Conservation (phyloP, 1,140 invertebrate species). For the Cydia splendana region DNA sequence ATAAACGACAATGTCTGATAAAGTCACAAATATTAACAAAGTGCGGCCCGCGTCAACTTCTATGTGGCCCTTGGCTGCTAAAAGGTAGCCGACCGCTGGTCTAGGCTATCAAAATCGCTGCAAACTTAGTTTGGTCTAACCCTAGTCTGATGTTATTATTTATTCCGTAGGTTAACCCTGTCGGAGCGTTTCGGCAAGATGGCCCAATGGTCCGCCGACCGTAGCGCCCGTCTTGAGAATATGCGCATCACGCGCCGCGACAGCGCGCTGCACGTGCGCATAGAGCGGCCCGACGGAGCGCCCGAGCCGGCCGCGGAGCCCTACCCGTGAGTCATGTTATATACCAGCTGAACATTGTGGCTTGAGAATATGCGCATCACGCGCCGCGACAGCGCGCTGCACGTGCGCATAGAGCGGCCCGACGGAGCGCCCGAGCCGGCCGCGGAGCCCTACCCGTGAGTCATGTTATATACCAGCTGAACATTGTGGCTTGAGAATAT, state of each 20-base stretch:
- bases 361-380: constrained; percentile 93
- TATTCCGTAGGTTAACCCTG: constrained; percentile 81
- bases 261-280: constrained; percentile 86
- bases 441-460: constrained; percentile 40
- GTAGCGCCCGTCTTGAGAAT: constrained; percentile 88
- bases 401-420: constrained; percentile 83
- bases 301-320: constrained; percentile 22
- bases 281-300: constrained; percentile 67
- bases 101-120: too few relatives aligned
- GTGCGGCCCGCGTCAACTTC: too few relatives aligned
- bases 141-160: too few relatives aligned
- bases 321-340: constrained; percentile 40
- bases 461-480: not conserved
- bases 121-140: too few relatives aligned
- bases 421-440: constrained; percentile 47
- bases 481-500: constrained; percentile 85
- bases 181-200: constrained; percentile 93
- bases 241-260: constrained; percentile 89
- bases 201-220: constrained; percentile 92
- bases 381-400: constrained; percentile 82
- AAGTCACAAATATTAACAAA: too few relatives aligned
- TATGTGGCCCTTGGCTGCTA: too few relatives aligned
- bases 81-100: too few relatives aligned
- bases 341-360: too few relatives aligned
- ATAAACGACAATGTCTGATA: too few relatives aligned